Evolutionary conservation across 2,888 invertebrate species (phyloP), one percentile per base, ranked within the genome.

Genomic region (Macrostomum cliftonense): DNA sequence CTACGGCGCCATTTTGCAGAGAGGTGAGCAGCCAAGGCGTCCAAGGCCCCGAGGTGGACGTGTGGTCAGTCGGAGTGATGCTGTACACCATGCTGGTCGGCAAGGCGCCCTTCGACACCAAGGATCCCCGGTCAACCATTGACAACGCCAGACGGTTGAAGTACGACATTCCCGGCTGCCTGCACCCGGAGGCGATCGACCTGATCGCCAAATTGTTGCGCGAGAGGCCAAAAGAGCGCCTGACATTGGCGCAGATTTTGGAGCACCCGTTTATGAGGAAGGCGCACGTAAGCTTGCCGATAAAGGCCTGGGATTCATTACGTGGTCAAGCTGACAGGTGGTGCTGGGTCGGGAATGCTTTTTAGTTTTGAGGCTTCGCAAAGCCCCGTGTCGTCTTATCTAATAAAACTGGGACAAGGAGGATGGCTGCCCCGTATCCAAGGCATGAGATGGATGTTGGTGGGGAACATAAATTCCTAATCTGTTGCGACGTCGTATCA

Each of bases 1-100:
- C n/a, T n/a, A n/a, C n/a, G n/a, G n/a, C n/a, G n/a, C n/a, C n/a
- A n/a, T n/a, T n/a, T n/a, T 55, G 12, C 59, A 71, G 71, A 12
- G 72, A 78, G 71, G 79, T 91, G 14, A 87, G 86, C 16, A 82
- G 82, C 1, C 77, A 86, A 61, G 78, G 80, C 56, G 78, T 85
- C 0, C 89, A 93, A 72, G 91, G 91, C 13, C 71, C 88, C 46
- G 85, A 87, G 62, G 81, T 84, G 9, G 93, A 93, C 75, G 83
- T 91, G 1, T 93, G 93, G 93, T 83, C 88, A 17, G 73, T 93
- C n/a, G 93, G 93, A 1, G 88, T 88, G 63, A 81, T 93, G 78
- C 71, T 93, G 45, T 93, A 87, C 63, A 88, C 87, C 2, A 73
- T 93, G 50, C 69, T 93, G 53, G 83, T 85, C 20, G 91, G 93